These are phyloP conservation scores for Diabrotica balteata DNA, from an alignment of 2,888 invertebrate genomes.

Conservation along the genomic window DNA sequence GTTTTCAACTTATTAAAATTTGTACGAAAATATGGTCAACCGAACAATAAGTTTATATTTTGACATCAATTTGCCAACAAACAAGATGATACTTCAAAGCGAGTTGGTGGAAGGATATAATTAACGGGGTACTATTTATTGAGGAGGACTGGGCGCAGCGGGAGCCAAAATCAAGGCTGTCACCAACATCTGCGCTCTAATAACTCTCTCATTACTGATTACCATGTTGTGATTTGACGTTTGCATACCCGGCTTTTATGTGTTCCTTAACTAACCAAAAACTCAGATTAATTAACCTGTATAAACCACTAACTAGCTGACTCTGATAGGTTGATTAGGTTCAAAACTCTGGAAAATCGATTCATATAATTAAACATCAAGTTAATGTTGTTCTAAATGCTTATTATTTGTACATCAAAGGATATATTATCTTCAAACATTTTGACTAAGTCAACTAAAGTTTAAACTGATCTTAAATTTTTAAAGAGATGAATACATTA, in stretches of 20 bases:
- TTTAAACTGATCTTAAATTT: no score
- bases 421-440: conserved; percentile 5
- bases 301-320: conserved; percentile 55
- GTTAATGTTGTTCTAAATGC: conserved; percentile 14
- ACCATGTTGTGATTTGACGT: conserved; percentile 53
- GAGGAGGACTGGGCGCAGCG: conserved; percentile 44
- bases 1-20: no score
- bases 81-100: conserved; percentile 24
- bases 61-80: conserved; percentile 13
- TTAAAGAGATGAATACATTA: no score
- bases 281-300: conserved; percentile 56
- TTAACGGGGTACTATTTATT: conserved; percentile 44
- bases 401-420: conserved; percentile 18
- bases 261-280: conserved; percentile 55
- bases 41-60: neutral
- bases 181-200: conserved; percentile 55
- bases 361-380: conserved; percentile 31
- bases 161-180: conserved; percentile 49
- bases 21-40: neutral
- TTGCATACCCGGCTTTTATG: conserved; percentile 52
- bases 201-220: conserved; percentile 58
- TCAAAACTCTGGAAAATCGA: conserved; percentile 30
- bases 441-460: neutral
- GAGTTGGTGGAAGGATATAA: conserved; percentile 38
- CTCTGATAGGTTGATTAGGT: conserved; percentile 50